Evolutionary conservation across 2,888 invertebrate species (phyloP), one percentile per base, ranked within the genome.

Genomic region (Deilephila elpenor): DNA sequence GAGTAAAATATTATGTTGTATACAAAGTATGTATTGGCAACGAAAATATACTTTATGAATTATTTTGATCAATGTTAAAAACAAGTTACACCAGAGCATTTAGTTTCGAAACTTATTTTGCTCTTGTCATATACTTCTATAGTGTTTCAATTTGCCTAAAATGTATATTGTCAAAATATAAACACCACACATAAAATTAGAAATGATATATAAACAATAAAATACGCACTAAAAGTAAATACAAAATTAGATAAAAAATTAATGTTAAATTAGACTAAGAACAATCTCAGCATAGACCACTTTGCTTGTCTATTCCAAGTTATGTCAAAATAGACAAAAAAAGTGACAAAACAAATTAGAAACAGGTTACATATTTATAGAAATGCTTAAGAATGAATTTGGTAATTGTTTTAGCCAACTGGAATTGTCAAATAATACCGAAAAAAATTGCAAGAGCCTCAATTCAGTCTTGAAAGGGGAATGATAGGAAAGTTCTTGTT

Each of bases 291-390:
- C 17, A 29, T 29, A 29, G 67, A 51, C 67, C 25, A 67, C 25
- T 62, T 20, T 56, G 56, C 62, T 72, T 72, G 72, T 56, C 62
- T 56, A 72, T 72, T 72, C 56, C 62, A 72, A 72, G 72, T 72
- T 19, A 4, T 11, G 25, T 72, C 72, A 64, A 72, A 72, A 72
- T 64, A 72, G 72, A 64, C 72, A 72, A 72, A 72, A 62, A 72
- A 71, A 59, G 19, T 59, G 59, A 56, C 19, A 20, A 53, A 7
- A 19, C 6, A 6, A 56, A 34, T 6, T 6, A 56, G 5, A 53
- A 11, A 32, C 8, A 32, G 1, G 20, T n/a, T 17, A 51, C 5
- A 51, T 51, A 25, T 67, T 25, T 51, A 67, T 51, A 32, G 19
- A 51, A 56, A 56, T n/a, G 64, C 37, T 37, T 8, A 67, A 44